These are phyloP conservation scores for Oplegnathus fasciatus DNA, from an alignment of 2,113 vertebrate species.

Conservation along the genomic window DNA sequence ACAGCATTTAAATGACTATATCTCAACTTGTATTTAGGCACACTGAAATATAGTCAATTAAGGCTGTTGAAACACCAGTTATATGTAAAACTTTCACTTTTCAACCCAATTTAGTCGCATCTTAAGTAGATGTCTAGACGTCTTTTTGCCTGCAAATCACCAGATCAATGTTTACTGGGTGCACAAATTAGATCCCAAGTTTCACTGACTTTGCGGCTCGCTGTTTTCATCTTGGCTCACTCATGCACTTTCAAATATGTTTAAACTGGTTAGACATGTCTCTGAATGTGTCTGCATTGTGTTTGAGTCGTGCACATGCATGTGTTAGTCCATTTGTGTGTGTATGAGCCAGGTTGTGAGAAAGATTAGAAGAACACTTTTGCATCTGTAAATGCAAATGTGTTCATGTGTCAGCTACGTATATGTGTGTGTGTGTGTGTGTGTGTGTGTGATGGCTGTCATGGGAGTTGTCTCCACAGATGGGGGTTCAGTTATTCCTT, in stretches of 20 bases:
- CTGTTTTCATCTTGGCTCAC: not conserved
- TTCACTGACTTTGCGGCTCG: not conserved
- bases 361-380: not conserved
- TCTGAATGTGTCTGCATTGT: not conserved
- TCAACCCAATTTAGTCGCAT: not conserved
- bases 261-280: not conserved
- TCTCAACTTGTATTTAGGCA: not conserved
- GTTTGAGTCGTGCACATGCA: not conserved
- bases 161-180: not conserved
- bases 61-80: not conserved
- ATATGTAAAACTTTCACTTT: not conserved
- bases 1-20: not conserved
- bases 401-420: not conserved
- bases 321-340: not conserved
- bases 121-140: constrained; percentile 7
- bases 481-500: constrained; percentile 68
- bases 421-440: constrained; percentile 17
- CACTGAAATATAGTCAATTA: not conserved
- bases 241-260: not conserved
- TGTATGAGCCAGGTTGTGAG: not conserved
- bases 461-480: constrained; percentile 64
- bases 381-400: not conserved
- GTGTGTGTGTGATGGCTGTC: constrained; percentile 26
- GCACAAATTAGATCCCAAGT: constrained; percentile 2
- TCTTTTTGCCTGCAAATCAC: constrained; percentile 2